Percentiles rank a stretch among this genome's conserved stretches.
Conservation (phyloP, 2,113 vertebrate species). For the Oreotrochilus melanogaster region DNA sequence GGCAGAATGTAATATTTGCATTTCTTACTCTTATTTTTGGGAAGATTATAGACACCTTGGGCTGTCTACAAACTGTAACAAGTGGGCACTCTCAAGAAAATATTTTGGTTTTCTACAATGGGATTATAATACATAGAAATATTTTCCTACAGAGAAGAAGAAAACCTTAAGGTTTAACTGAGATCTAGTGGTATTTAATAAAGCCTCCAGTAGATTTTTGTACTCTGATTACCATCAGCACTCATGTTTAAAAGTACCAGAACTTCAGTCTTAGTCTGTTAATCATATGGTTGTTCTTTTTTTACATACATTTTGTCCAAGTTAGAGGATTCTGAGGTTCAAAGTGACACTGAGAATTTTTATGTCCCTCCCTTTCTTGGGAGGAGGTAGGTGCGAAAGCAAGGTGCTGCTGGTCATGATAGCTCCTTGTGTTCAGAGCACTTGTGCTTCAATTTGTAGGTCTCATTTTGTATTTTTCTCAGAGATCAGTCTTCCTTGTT, state of each 20-base stretch:
- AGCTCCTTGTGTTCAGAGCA: background rate
- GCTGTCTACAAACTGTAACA: background rate
- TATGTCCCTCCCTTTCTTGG: background rate
- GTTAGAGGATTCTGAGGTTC: background rate
- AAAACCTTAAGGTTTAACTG: background rate
- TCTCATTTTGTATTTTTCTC: background rate
- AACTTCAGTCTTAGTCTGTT: background rate
- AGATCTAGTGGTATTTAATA: background rate
- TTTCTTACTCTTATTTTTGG: background rate
- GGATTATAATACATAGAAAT: background rate
- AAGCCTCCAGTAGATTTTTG: background rate
- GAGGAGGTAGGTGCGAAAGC: background rate
- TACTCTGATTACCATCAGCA: background rate
- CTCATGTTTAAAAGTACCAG: background rate
- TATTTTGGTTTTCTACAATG: background rate
- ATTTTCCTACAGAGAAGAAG: background rate
- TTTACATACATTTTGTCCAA: background rate
- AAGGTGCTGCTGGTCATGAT: accelerated
- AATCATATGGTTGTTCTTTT: background rate
- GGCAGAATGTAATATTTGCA: background rate
- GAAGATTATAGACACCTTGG: background rate
- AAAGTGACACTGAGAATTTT: background rate
- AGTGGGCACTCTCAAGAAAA: background rate
- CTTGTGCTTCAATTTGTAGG: background rate
- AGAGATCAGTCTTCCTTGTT: background rate